phyloP scores from a whole-genome alignment of 2,888 invertebrate species.

The Orthosia gothica region DNA sequence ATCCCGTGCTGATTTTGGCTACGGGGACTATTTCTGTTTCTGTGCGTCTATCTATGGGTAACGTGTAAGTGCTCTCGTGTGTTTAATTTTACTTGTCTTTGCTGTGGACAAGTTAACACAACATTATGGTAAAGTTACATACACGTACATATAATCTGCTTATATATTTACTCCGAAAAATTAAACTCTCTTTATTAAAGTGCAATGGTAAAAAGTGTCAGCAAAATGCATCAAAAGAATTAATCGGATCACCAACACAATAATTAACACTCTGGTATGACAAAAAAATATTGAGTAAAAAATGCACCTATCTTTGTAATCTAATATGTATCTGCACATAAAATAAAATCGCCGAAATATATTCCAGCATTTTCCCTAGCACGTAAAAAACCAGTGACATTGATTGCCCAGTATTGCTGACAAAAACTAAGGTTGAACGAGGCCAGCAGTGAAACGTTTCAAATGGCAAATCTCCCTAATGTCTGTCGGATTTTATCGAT shows the following conservation, averaged over 20 bases:
- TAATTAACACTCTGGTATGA: background rate
- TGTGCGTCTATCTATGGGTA: too few relatives aligned
- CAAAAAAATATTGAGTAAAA: constrained; percentile 8
- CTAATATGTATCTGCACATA: background rate
- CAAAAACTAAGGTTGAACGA: constrained; percentile 30
- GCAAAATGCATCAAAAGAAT: background rate
- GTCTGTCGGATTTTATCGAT: constrained; percentile 47
- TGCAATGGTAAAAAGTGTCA: background rate
- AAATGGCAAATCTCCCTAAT: constrained; percentile 33
- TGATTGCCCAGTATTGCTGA: constrained; percentile 34
- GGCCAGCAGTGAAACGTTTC: constrained; percentile 30
- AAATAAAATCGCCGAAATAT: constrained; percentile 8
- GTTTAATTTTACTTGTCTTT: too few relatives aligned
- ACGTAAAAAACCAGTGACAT: constrained; percentile 14
- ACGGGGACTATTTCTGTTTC: too few relatives aligned
- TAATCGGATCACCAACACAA: background rate
- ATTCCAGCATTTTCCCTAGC: constrained; percentile 1
- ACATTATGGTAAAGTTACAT: too few relatives aligned
- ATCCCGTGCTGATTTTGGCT: too few relatives aligned
- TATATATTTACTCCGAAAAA: background rate
- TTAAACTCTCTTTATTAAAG: background rate
- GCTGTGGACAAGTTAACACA: too few relatives aligned
- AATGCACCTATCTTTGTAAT: background rate
- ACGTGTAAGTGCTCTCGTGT: too few relatives aligned
- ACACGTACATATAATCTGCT: too few relatives aligned